Percentiles rank a stretch among this genome's conserved stretches.
phyloP scores from a whole-genome alignment of 2,113 vertebrate genomes.

The Felis catus region DNA sequence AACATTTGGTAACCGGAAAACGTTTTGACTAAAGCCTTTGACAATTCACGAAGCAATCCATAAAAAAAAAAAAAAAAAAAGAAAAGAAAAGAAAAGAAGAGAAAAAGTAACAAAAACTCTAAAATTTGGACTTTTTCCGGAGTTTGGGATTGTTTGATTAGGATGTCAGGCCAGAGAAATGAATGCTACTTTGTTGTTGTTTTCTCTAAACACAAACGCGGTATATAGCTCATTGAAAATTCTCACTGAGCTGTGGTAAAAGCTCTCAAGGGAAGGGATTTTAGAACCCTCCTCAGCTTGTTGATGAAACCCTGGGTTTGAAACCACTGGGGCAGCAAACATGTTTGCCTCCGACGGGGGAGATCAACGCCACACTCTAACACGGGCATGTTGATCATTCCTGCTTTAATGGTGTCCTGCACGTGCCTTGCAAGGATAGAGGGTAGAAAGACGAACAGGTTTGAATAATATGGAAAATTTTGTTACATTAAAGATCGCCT shows the following conservation, averaged over 20 bases:
- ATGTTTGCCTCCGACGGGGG: background rate
- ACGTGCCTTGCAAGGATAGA: background rate
- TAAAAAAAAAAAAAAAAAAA: background rate
- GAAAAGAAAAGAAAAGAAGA: no score
- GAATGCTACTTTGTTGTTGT: background rate
- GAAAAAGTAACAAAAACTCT: background rate
- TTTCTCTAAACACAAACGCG: conserved; percentile 4
- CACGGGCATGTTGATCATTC: background rate
- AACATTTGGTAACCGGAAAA: background rate
- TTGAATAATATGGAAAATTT: background rate
- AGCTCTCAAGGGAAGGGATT: background rate
- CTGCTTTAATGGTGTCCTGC: background rate
- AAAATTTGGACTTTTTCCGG: conserved; percentile 23
- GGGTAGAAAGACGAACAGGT: background rate
- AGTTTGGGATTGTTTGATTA: conserved; percentile 15
- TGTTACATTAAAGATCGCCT: background rate
- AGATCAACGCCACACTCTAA: no score
- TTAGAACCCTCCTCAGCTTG: background rate
- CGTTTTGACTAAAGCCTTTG: conserved; percentile 6
- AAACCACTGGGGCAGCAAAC: background rate
- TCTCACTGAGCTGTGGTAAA: background rate
- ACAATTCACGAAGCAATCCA: background rate
- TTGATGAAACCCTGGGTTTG: background rate
- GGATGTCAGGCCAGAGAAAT: background rate
- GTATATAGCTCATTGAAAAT: background rate